A percentile compares a stretch with the other conserved stretches of the same genome.
phyloP scores from a whole-genome alignment of 2,888 invertebrate species.

The Scrobipalpa atriplicella region DNA sequence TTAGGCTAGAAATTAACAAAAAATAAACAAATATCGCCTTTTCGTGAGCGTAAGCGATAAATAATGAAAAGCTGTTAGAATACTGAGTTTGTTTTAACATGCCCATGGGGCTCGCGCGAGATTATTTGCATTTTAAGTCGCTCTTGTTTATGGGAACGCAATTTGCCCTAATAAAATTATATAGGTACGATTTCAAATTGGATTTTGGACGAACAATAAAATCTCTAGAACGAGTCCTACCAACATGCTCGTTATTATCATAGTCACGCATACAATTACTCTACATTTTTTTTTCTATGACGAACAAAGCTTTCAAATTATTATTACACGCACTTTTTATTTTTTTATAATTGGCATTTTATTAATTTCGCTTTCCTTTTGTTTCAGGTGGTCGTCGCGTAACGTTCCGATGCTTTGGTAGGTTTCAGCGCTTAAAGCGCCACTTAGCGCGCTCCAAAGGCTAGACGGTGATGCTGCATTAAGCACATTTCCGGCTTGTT shows the following conservation, averaged over 20 bases:
- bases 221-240: not conserved
- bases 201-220: constrained; percentile 3
- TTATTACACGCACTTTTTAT: constrained; percentile 48
- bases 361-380: constrained; percentile 84
- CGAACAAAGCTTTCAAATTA: constrained; percentile 22
- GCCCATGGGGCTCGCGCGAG: constrained; percentile 71
- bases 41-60: constrained; percentile 74
- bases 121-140: constrained; percentile 77
- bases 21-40: constrained; percentile 63
- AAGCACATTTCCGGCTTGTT: constrained; percentile 24
- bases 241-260: not conserved
- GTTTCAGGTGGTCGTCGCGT: constrained; percentile 80
- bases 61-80: constrained; percentile 77
- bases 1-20: constrained; percentile 68
- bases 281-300: not conserved
- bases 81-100: constrained; percentile 76
- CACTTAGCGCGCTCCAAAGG: constrained; percentile 56
- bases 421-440: constrained; percentile 52
- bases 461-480: constrained; percentile 17
- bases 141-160: constrained; percentile 68
- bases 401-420: constrained; percentile 68
- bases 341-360: constrained; percentile 75
- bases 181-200: constrained; percentile 11
- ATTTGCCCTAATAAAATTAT: constrained; percentile 42
- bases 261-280: constrained; percentile 1